A percentile compares a stretch with the other conserved stretches of the same genome.
phyloP scores from a whole-genome alignment of 2,113 vertebrate genomes.

The Cephalopterus ornatus region DNA sequence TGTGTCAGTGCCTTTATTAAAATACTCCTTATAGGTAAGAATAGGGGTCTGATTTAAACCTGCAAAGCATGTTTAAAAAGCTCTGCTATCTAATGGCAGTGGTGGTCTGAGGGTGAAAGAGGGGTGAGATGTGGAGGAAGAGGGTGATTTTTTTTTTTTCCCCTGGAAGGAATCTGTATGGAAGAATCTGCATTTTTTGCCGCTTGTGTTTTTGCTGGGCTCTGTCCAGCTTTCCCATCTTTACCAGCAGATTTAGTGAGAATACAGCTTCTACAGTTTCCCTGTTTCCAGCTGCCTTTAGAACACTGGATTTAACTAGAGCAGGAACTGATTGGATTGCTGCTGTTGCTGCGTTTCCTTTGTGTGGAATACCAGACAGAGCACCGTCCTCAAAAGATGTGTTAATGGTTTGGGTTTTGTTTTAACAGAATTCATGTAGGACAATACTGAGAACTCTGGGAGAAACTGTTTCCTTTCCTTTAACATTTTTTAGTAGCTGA shows the following conservation, averaged over 20 bases:
- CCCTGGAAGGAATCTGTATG: neutral
- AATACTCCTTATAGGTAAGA: neutral
- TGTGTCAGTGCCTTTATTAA: neutral
- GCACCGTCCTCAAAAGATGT: neutral
- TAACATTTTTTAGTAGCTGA: neutral
- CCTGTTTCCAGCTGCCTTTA: neutral
- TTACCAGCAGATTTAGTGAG: neutral
- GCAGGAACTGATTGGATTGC: neutral
- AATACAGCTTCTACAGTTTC: rapidly evolving
- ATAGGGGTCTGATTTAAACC: neutral
- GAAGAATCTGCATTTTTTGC: neutral
- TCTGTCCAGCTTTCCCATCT: neutral
- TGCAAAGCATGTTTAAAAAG: neutral
- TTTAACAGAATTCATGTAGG: neutral
- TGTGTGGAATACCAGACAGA: neutral
- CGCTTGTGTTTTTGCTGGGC: neutral
- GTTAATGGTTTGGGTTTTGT: neutral
- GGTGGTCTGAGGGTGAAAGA: too few species aligned
- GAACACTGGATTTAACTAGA: neutral
- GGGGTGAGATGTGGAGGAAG: neutral
- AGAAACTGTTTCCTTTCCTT: neutral
- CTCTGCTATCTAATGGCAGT: neutral
- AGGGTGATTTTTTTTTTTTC: too few species aligned
- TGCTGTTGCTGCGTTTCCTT: neutral
- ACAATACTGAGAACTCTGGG: neutral